These are phyloP conservation scores for Machimus rusticus DNA, from an alignment of 2,888 invertebrate species.

Conservation along the genomic window DNA sequence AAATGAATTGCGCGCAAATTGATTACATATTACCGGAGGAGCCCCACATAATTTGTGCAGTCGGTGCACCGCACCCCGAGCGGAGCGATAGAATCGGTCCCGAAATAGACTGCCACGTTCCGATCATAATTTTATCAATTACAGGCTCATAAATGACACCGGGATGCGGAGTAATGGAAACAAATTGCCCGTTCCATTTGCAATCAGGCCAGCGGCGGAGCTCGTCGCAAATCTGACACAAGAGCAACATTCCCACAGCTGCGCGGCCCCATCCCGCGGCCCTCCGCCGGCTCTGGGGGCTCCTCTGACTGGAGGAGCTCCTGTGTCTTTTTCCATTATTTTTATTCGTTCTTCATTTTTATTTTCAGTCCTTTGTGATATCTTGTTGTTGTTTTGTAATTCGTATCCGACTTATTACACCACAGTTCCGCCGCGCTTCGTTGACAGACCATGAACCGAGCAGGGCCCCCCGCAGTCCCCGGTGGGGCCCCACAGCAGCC, in stretches of 20 bases:
- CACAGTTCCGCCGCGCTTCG: conserved; percentile 20
- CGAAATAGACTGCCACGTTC: conserved; percentile 3
- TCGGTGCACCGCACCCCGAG: background rate
- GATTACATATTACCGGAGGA: background rate
- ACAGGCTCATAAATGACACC: conserved; percentile 22
- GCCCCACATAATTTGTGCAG: background rate
- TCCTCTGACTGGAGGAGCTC: background rate
- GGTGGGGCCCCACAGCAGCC: background rate
- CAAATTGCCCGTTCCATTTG: conserved; percentile 18
- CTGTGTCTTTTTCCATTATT: background rate
- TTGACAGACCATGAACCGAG: conserved; percentile 21
- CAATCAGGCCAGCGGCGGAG: background rate
- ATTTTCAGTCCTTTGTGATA: background rate
- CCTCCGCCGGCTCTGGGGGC: background rate
- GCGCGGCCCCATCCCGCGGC: background rate
- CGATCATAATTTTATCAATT: conserved; percentile 31
- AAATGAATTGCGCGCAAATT: background rate
- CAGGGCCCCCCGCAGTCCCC: background rate
- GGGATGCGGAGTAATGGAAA: conserved; percentile 7
- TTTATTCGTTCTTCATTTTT: background rate
- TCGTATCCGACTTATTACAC: conserved; percentile 8
- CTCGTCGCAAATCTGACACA: background rate
- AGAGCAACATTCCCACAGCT: background rate
- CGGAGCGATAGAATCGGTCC: background rate
- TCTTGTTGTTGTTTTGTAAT: background rate